A percentile compares a stretch with the other conserved stretches of the same genome.
phyloP scores from a whole-genome alignment of 2,888 invertebrate genomes.

The Pyrrhosoma nymphula region DNA sequence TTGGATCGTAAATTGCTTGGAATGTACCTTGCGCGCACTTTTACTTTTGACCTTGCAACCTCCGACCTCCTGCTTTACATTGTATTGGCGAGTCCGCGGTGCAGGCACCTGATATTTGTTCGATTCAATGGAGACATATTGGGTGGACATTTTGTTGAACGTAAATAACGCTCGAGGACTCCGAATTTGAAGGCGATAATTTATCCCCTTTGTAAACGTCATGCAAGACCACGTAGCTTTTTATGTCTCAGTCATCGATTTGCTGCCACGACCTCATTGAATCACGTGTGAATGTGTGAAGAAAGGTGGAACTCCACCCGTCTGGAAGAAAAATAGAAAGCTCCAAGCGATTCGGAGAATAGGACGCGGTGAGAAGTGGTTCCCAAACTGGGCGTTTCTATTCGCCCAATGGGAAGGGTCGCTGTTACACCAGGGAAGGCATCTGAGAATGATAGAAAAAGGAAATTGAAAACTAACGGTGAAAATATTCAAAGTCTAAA shows the following conservation, averaged over 20 bases:
- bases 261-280: background rate
- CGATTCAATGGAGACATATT: background rate
- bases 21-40: background rate
- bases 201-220: slow-evolving; percentile 5
- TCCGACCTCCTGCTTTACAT: background rate
- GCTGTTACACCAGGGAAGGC: background rate
- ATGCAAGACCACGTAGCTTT: background rate
- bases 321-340: background rate
- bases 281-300: background rate
- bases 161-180: background rate
- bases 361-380: background rate
- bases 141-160: background rate
- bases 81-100: background rate
- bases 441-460: background rate
- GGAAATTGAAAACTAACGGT: no score
- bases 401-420: background rate
- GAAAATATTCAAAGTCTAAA: no score
- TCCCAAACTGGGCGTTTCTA: background rate
- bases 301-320: background rate
- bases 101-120: background rate
- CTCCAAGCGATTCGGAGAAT: background rate
- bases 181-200: background rate
- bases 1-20: background rate
- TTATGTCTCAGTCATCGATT: background rate
- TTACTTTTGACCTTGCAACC: slow-evolving; percentile 9